Percentiles rank a stretch among this genome's conserved stretches.
phyloP scores from a whole-genome alignment of 1,140 invertebrate species.

The Solen grandis region DNA sequence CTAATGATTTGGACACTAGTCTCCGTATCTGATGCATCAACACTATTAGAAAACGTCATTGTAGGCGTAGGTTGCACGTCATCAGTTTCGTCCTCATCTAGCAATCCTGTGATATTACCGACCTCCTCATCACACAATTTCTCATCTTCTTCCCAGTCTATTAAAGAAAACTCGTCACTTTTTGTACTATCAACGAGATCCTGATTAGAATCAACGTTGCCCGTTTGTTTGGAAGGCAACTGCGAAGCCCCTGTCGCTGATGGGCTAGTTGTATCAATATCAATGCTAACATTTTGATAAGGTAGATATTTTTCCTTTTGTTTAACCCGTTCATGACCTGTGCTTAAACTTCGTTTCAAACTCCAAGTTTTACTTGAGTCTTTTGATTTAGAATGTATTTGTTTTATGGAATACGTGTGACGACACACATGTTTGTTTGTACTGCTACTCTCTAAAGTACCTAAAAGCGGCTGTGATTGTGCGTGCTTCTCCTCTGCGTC shows the following conservation, averaged over 20 bases:
- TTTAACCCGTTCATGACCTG: slow-evolving; percentile 38
- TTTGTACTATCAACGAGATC: slow-evolving; percentile 16
- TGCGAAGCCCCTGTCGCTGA: neutral
- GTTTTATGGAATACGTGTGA: slow-evolving; percentile 52
- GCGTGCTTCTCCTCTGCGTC: slow-evolving; percentile 18
- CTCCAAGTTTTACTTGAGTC: slow-evolving; percentile 21
- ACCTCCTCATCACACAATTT: slow-evolving; percentile 54
- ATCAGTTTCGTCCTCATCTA: slow-evolving; percentile 39
- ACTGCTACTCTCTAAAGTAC: slow-evolving; percentile 38
- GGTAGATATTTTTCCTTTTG: slow-evolving; percentile 46
- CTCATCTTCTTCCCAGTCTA: slow-evolving; percentile 56
- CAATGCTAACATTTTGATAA: neutral
- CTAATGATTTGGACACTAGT: neutral
- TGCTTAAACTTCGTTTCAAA: slow-evolving; percentile 41
- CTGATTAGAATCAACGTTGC: neutral
- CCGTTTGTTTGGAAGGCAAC: neutral
- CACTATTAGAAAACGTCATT: neutral
- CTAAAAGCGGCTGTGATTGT: slow-evolving; percentile 53
- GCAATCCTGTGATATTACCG: slow-evolving; percentile 40
- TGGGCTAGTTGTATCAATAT: neutral
- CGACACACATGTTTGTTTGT: slow-evolving; percentile 38
- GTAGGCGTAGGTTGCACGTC: slow-evolving; percentile 25
- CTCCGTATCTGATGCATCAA: neutral
- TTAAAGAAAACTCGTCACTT: slow-evolving; percentile 44
- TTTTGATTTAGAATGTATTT: slow-evolving; percentile 23